These are phyloP conservation scores for Manis crassicaudata DNA, from an alignment of 2,797 vertebrate genomes.

Conservation along the genomic window DNA sequence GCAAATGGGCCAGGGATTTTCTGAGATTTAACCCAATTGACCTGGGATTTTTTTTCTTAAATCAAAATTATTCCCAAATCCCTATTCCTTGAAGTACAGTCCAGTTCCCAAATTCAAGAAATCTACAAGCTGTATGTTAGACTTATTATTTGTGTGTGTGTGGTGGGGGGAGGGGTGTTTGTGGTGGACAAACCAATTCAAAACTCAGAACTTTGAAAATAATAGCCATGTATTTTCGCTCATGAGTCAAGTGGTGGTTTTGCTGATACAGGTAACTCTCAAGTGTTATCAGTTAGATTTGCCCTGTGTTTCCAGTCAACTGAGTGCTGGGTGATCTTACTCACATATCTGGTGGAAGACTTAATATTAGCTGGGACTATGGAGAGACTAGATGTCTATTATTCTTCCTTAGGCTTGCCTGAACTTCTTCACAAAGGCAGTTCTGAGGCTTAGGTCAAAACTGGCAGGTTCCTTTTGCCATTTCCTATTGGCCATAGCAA, in stretches of 20 bases:
- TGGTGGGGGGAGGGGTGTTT: too few relatives aligned
- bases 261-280: not conserved
- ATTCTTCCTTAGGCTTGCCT: not conserved
- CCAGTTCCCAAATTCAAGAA: not conserved
- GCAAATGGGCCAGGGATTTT: not conserved
- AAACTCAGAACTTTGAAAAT: not conserved
- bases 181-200: not conserved
- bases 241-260: not conserved
- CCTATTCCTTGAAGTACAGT: not conserved
- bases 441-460: not conserved
- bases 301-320: not conserved
- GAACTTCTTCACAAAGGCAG: not conserved
- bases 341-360: not conserved
- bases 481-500: not conserved
- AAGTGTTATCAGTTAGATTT: not conserved
- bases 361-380: not conserved
- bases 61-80: not conserved
- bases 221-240: not conserved
- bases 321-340: not conserved
- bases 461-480: not conserved
- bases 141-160: not conserved
- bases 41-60: not conserved
- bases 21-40: not conserved
- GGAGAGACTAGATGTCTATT: rapidly evolving
- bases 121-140: not conserved